A percentile compares a stretch with the other conserved stretches of the same genome.
These are phyloP conservation scores for Cricetomys ansorgei DNA, from an alignment of 2,113 vertebrate species.

Conservation along the genomic window DNA sequence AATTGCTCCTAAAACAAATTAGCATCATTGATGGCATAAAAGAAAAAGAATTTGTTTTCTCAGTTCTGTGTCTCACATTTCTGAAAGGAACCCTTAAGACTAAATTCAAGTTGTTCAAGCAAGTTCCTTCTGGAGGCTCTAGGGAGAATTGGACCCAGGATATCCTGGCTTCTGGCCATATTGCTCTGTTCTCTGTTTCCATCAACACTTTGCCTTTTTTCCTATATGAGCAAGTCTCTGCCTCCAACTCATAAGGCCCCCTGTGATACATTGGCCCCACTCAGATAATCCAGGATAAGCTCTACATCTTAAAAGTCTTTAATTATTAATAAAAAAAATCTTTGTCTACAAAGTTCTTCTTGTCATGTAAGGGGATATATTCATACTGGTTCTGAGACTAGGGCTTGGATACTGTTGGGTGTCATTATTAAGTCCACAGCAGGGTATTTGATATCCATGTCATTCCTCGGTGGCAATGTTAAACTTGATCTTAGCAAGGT, in stretches of 20 bases:
- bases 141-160: neutral
- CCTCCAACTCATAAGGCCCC: neutral
- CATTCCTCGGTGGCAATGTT: neutral
- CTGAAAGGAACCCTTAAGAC: neutral
- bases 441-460: neutral
- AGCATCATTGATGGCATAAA: neutral
- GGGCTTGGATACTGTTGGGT: neutral
- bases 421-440: neutral
- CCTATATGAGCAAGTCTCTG: constrained; percentile 23
- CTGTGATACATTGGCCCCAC: neutral
- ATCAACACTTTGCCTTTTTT: neutral
- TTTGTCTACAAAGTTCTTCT: neutral
- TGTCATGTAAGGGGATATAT: neutral
- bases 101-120: neutral
- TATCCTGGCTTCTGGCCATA: neutral
- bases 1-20: constrained; percentile 26
- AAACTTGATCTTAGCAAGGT: constrained; percentile 34
- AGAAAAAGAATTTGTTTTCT: constrained; percentile 38
- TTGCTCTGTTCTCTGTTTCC: neutral
- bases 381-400: neutral
- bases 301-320: neutral
- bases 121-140: constrained; percentile 12
- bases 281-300: constrained; percentile 1
- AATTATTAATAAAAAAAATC: neutral
- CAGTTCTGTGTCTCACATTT: constrained; percentile 6